Percentiles rank a stretch among this genome's conserved stretches.
phyloP scores from a whole-genome alignment of 2,888 invertebrate genomes.

The Druceiella hillmani region DNA sequence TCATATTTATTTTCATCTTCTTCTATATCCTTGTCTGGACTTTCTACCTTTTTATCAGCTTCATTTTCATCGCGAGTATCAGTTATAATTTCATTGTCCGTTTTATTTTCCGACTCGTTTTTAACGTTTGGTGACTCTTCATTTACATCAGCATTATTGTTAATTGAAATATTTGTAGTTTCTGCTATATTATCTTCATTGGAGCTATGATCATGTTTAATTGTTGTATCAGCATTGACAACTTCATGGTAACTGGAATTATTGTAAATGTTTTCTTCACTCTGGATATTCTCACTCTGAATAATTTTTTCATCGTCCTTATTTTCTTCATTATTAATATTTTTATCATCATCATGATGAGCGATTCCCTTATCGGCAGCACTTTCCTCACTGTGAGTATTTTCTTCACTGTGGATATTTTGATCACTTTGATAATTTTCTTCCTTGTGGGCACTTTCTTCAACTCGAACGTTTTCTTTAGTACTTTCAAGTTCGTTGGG shows the following conservation, averaged over 20 bases:
- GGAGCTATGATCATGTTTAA: no score
- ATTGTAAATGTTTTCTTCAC: no score
- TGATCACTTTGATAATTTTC: conserved; percentile 16
- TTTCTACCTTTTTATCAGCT: conserved; percentile 21
- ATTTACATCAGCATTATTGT: no score
- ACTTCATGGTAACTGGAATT: no score
- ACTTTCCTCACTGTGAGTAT: conserved; percentile 25
- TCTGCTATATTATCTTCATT: no score
- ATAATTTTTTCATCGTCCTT: no score
- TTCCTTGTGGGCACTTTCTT: no score
- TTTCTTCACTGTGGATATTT: conserved; percentile 9
- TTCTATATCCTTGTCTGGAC: conserved; percentile 25
- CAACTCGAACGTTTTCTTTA: conserved; percentile 10
- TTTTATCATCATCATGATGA: conserved; percentile 6
- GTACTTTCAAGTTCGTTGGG: no score
- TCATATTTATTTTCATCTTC: conserved; percentile 21
- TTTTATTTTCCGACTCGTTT: conserved; percentile 14
- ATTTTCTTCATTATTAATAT: no score
- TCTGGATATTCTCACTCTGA: no score
- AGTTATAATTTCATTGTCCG: conserved; percentile 15
- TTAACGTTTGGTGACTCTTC: conserved; percentile 16
- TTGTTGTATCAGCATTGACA: no score
- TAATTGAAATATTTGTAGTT: no score
- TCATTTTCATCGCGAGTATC: conserved; percentile 23
- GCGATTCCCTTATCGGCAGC: conserved; percentile 17